phyloP scores from a whole-genome alignment of 2,797 vertebrate genomes.

The Scolopax bukidnonensis region DNA sequence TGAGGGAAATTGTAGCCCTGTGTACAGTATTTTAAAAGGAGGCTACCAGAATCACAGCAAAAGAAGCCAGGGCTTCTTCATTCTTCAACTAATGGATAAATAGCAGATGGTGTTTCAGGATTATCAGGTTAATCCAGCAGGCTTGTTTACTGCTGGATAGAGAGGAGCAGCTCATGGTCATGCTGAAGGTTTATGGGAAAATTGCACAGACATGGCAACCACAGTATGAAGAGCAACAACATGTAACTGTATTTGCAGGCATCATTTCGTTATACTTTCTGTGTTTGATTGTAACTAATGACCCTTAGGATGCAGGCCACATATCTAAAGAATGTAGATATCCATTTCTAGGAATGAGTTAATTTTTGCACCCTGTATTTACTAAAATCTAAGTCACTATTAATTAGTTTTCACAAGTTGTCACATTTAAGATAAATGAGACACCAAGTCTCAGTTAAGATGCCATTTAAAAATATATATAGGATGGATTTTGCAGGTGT shows the following conservation, averaged over 20 bases:
- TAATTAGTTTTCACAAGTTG: constrained; percentile 13
- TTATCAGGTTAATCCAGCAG: neutral
- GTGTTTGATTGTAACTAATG: neutral
- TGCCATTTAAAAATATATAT: constrained; percentile 18
- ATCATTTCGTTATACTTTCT: neutral
- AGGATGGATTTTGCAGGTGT: neutral
- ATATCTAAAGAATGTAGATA: neutral
- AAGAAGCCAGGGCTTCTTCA: neutral
- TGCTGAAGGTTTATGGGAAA: neutral
- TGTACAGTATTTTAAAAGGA: neutral
- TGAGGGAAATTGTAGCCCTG: neutral
- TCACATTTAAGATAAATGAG: constrained; percentile 32
- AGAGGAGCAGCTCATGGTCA: rapidly evolving
- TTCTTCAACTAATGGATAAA: neutral
- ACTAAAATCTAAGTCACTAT: neutral
- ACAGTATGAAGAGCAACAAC: neutral
- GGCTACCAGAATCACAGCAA: neutral
- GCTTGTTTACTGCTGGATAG: neutral
- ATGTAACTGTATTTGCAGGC: neutral
- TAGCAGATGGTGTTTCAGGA: neutral
- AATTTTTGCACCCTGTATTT: neutral
- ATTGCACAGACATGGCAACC: neutral
- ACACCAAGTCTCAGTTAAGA: neutral
- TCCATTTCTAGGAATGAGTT: neutral
- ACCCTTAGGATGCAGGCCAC: neutral